Evolutionary conservation across 2,797 vertebrate species (phyloP).

Genomic region (Gymnodraco acuticeps): DNA sequence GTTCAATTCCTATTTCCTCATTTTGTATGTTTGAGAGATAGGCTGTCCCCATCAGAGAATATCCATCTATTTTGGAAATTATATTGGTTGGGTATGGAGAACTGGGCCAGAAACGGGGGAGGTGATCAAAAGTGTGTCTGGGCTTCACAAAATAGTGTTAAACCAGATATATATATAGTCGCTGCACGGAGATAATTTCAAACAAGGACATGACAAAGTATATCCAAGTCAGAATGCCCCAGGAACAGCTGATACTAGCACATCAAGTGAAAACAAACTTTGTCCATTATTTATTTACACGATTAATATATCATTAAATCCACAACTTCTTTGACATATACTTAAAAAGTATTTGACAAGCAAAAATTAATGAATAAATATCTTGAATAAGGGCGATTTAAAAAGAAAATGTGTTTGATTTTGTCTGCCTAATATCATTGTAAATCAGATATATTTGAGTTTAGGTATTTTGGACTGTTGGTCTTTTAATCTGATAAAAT

Average conservation of each 20-base stretch:
- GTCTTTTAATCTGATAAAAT: no score
- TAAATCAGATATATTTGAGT: background rate
- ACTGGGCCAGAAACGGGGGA: constrained; percentile 3
- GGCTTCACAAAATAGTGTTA: background rate
- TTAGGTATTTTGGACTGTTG: background rate
- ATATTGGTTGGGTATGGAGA: background rate
- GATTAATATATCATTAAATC: background rate
- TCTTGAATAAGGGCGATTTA: background rate
- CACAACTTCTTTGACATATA: background rate
- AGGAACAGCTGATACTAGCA: background rate
- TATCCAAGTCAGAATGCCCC: background rate
- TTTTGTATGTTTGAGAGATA: constrained; percentile 26
- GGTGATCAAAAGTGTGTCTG: background rate
- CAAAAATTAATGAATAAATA: background rate
- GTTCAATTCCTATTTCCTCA: constrained; percentile 39
- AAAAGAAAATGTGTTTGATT: background rate
- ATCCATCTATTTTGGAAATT: constrained; percentile 41
- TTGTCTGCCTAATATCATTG: background rate
- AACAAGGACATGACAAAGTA: constrained; percentile 1
- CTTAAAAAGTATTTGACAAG: background rate
- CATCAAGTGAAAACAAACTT: background rate
- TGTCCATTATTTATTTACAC: background rate
- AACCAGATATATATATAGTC: background rate
- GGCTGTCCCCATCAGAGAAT: constrained; percentile 28
- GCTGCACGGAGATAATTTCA: background rate